Base-by-base conservation (phyloP, 2,113 vertebrate species). In the Rhabdornis inornatus region DNA sequence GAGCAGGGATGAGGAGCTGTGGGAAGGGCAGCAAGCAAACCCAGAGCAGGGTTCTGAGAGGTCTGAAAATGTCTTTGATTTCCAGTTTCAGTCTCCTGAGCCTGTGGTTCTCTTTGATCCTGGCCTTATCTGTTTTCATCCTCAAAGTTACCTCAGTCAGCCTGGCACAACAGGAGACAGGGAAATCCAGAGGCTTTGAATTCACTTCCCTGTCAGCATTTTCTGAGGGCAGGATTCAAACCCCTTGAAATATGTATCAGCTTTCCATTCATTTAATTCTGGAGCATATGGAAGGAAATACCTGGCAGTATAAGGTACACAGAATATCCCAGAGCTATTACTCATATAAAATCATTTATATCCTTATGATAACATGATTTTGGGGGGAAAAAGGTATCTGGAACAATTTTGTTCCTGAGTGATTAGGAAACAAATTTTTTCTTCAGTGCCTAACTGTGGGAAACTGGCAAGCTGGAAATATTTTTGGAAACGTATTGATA, bases 341-440 rank as follows among this genome's bases (percentile, higher is more conserved):
- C 24, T 64, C 0, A 2, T 20, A 21, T 39, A 35, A 76, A 85
- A 76, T 55, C 2, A 40, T n/a, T 47, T 35, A 2, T 27, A 19
- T 50, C 27, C 24, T 19, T 79, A 13, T 9, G 27, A 39, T 10
- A 83, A 56, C 7, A 25, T 1, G 1, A 33, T 75, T 50, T 2
- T 6, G 2, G 28, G 7, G 0, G 6, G 2, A 1, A 5, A 28
- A 13, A 35, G 1, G 2, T 31, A 53, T 17, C n/a, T 78, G 42
- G 21, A 75, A 66, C 17, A 63, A 24, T 66, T 78, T 39, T 33
- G 42, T 39, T 24, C 14, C 42, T 47, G 56, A 59, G 17, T 1
- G 7, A 39, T 13, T 13, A 39, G 52, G n/a, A 83, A 88, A 80
- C 7, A 8, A 55, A 83, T 72, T 40, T 14, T 44, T 5, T 23